Conservation (phyloP, 2,113 vertebrate genomes). For the Vanacampus margaritifer region DNA sequence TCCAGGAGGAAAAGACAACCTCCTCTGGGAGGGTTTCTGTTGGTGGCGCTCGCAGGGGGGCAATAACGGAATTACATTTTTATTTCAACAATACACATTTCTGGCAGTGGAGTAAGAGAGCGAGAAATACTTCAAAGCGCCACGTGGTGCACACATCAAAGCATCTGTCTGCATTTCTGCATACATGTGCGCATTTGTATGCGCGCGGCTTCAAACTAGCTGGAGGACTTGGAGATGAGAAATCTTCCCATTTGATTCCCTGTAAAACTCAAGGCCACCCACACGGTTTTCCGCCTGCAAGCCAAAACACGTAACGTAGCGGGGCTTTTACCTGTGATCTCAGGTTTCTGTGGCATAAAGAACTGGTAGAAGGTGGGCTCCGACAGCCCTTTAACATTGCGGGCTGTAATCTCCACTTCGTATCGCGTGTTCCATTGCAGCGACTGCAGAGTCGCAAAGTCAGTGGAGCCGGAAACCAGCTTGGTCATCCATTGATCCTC, state of each 20-base stretch:
- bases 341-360: slow-evolving; percentile 96
- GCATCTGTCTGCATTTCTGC: slow-evolving; percentile 14
- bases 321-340: slow-evolving; percentile 88
- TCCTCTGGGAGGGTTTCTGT: neutral
- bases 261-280: neutral
- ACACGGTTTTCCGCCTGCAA: no score
- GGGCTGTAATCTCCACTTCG: slow-evolving; percentile 94
- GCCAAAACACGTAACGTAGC: neutral
- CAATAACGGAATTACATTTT: slow-evolving; percentile 10
- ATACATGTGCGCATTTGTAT: slow-evolving; percentile 1
- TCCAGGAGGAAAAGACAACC: slow-evolving; percentile 8
- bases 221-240: slow-evolving; percentile 16
- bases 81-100: neutral
- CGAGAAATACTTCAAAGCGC: neutral
- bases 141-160: slow-evolving; percentile 13
- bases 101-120: slow-evolving; percentile 5
- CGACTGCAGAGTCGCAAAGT: slow-evolving; percentile 89
- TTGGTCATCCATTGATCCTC: slow-evolving; percentile 98
- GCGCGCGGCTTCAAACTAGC: slow-evolving; percentile 10
- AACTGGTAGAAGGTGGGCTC: slow-evolving; percentile 94
- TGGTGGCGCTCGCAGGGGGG: slow-evolving; percentile 2
- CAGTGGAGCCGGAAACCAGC: slow-evolving; percentile 87
- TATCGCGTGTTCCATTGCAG: slow-evolving; percentile 96
- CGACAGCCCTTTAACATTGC: slow-evolving; percentile 91
- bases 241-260: slow-evolving; percentile 2